A percentile compares a stretch with the other conserved stretches of the same genome.
phyloP scores from a whole-genome alignment of 2,797 vertebrate genomes.

The Poeciliopsis turneri region DNA sequence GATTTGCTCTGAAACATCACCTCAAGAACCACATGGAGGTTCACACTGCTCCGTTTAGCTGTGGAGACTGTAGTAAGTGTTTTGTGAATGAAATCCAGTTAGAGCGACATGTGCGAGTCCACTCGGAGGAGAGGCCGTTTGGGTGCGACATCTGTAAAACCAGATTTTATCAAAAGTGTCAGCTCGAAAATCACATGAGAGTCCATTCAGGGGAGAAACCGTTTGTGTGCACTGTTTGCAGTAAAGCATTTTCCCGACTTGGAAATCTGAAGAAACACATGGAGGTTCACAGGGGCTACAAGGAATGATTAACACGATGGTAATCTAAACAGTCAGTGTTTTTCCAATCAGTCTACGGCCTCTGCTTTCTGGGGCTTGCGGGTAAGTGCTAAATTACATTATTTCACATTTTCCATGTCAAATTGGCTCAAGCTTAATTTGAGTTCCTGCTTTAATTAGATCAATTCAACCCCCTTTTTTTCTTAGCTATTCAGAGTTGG shows the following conservation, averaged over 20 bases:
- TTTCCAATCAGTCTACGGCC: background rate
- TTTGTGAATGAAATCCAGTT: slow-evolving; percentile 11
- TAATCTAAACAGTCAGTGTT: background rate
- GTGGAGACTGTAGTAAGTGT: slow-evolving; percentile 7
- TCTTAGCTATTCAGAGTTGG: background rate
- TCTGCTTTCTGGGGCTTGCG: background rate
- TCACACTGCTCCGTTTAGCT: slow-evolving; percentile 17
- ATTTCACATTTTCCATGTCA: background rate
- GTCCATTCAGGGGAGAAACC: slow-evolving; percentile 24
- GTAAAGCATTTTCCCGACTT: slow-evolving; percentile 12
- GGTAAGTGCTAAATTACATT: background rate
- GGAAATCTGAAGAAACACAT: slow-evolving; percentile 21
- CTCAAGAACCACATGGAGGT: slow-evolving; percentile 9
- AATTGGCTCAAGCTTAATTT: background rate
- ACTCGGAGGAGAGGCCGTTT: slow-evolving; percentile 8
- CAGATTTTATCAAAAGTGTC: slow-evolving; percentile 2
- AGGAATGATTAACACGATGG: background rate
- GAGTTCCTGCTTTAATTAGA: background rate
- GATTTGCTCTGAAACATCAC: background rate
- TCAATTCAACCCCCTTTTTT: background rate
- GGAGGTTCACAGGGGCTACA: background rate
- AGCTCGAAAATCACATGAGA: slow-evolving; percentile 1
- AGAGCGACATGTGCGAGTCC: slow-evolving; percentile 11
- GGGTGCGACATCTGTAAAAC: slow-evolving; percentile 4
- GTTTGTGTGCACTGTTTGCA: slow-evolving; percentile 9